Conservation (phyloP, 1,140 invertebrate genomes). For the Octopus sinensis region DNA sequence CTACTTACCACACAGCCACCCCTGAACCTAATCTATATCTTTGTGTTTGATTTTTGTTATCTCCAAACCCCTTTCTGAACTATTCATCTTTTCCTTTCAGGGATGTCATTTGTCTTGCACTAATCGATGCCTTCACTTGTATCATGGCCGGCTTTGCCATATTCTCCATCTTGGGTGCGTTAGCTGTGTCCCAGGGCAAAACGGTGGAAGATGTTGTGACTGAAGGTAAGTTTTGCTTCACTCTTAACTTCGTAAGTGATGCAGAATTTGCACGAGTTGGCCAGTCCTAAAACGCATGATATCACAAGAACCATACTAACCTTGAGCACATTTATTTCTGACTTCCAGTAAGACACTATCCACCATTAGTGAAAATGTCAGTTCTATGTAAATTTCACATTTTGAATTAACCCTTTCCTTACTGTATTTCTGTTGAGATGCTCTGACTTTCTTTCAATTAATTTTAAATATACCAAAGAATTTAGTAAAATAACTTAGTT, state of each 20-base stretch:
- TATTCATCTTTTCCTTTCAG: constrained; percentile 31
- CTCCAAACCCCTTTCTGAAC: neutral
- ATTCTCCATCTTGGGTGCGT: constrained; percentile 53
- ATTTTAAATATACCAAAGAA: too few relatives aligned
- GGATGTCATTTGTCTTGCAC: constrained; percentile 42
- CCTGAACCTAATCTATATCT: neutral
- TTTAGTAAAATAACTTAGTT: too few relatives aligned
- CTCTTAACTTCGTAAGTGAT: neutral
- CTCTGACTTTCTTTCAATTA: too few relatives aligned
- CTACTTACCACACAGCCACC: neutral
- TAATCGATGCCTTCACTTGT: constrained; percentile 51
- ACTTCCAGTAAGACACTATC: neutral
- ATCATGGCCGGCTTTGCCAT: constrained; percentile 53
- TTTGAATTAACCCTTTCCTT: too few relatives aligned
- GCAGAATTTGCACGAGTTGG: neutral
- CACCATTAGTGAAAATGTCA: too few relatives aligned
- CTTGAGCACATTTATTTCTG: neutral
- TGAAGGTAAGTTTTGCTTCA: constrained; percentile 38
- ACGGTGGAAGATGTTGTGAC: constrained; percentile 48
- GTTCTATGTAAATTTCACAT: too few relatives aligned
- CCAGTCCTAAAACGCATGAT: neutral
- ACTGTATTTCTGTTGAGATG: too few relatives aligned
- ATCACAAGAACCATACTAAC: neutral
- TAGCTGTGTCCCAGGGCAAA: constrained; percentile 46
- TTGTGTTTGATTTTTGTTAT: neutral